Evolutionary conservation across 2,113 vertebrate species (phyloP).

Genomic region (Anoura caudifer): DNA sequence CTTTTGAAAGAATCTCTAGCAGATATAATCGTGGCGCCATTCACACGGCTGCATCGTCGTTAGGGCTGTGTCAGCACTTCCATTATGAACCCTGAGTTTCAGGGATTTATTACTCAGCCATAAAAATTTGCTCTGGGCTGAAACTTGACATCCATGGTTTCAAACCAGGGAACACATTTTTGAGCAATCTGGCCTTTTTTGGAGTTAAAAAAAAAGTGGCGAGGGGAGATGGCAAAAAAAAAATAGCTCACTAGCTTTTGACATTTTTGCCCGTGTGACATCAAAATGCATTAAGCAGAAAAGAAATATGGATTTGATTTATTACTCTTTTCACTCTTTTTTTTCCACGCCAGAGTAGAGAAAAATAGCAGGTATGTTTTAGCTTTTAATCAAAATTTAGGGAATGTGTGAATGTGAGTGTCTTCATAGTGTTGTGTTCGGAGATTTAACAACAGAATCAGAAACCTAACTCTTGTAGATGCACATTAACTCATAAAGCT

Average conservation of each 20-base stretch:
- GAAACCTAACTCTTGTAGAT: background rate
- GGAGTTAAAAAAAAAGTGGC: slow-evolving; percentile 13
- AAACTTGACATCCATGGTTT: slow-evolving; percentile 78
- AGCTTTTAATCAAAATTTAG: slow-evolving; percentile 29
- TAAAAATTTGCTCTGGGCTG: slow-evolving; percentile 85
- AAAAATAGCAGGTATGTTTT: background rate
- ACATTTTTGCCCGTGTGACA: slow-evolving; percentile 31
- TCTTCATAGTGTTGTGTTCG: background rate
- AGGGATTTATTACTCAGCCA: slow-evolving; percentile 82
- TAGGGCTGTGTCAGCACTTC: slow-evolving; percentile 85
- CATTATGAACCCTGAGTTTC: slow-evolving; percentile 81
- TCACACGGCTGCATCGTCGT: slow-evolving; percentile 78
- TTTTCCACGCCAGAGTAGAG: background rate
- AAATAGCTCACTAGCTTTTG: background rate
- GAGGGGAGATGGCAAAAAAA: background rate
- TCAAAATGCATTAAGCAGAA: background rate
- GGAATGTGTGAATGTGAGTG: background rate
- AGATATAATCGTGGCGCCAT: slow-evolving; percentile 84
- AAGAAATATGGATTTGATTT: slow-evolving; percentile 33
- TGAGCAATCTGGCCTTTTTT: slow-evolving; percentile 72
- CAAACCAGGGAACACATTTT: slow-evolving; percentile 79
- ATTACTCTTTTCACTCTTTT: background rate
- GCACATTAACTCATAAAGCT: background rate
- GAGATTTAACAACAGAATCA: background rate
- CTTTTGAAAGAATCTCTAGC: slow-evolving; percentile 82